Base-by-base conservation (phyloP, 2,888 invertebrate species). In the Rhamphomyia laevipes region DNA sequence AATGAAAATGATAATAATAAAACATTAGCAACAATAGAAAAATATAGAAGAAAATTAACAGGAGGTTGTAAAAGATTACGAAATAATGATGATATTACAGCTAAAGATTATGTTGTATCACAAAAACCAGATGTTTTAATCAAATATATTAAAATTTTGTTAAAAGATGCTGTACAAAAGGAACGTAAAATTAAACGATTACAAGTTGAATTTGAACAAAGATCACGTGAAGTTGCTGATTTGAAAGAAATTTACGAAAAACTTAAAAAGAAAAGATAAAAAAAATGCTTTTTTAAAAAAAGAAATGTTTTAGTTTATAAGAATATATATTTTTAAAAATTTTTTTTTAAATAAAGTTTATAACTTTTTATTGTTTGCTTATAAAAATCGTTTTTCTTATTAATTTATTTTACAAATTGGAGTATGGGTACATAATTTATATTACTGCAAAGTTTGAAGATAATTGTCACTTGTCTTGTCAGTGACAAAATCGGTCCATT, bases 211-310 rank as follows among this genome's bases (percentile, higher is more conserved):
- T 42, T 42, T 27, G 42, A 42, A 9, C 21, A 42, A 42, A 27
- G 23, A 27, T 23, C 42, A 13, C 21, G 21, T 21, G 42, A 42
- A 42, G 27, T 42, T 23, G 27, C 21, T 5, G 21, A 42, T 15
- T 42, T 42, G 23, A 42, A 42, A 7, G 42, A 42, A 15, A 42
- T 42, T 23, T 42, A 42, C 11, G 42, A 42, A 27, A 42, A 42
- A 42, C 15, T 42, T 7, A 42, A 18, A 27, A 42, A 15, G 27
- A 42, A 42, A 15, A 42, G 27, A 42, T 42, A 40, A 40, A 27
- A 7, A 9, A 27, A 27, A 27, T 27, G 23, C 9, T 27, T 9
- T 27, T 7, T 21, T 21, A 5, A 27, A 27, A 27, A n/a, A n/a
- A n/a, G n/a, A n/a, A n/a, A n/a, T n/a, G n/a, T n/a, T n/a, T 27